Evolutionary conservation across 2,113 vertebrate species (phyloP).

Genomic region (Spilogale gracilis): DNA sequence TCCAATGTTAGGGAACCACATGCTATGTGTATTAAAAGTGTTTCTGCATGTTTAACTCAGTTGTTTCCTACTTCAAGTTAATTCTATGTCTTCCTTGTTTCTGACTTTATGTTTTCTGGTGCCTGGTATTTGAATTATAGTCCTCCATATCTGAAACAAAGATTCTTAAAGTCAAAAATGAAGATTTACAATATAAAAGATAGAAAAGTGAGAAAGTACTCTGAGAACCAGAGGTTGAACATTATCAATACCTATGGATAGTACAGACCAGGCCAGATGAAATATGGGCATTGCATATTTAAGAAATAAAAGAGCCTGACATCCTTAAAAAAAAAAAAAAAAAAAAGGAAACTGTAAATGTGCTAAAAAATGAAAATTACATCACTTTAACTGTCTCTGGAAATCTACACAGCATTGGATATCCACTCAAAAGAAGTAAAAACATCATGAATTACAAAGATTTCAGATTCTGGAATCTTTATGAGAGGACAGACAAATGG

Average conservation of each 20-base stretch:
- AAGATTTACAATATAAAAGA: not conserved
- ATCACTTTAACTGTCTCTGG: constrained; percentile 32
- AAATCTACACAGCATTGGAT: constrained; percentile 15
- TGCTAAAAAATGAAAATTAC: constrained; percentile 27
- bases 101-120: not conserved
- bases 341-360: not conserved
- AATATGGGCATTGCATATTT: not conserved
- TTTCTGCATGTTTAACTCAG: not conserved
- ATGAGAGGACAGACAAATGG: constrained; percentile 54
- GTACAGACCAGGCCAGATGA: not conserved
- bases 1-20: not conserved
- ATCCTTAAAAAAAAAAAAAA: not conserved
- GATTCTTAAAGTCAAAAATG: not conserved
- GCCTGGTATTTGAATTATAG: not conserved
- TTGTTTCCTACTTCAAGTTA: not conserved
- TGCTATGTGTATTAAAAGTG: not conserved
- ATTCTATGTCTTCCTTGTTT: not conserved
- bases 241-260: not conserved
- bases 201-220: not conserved
- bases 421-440: not conserved
- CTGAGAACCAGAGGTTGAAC: not conserved
- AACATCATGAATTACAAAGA: constrained; percentile 17
- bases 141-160: constrained; percentile 10
- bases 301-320: not conserved
- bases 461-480: constrained; percentile 49